Evolutionary conservation across 2,113 vertebrate species (phyloP).

Genomic region (Oxyruncus cristatus): DNA sequence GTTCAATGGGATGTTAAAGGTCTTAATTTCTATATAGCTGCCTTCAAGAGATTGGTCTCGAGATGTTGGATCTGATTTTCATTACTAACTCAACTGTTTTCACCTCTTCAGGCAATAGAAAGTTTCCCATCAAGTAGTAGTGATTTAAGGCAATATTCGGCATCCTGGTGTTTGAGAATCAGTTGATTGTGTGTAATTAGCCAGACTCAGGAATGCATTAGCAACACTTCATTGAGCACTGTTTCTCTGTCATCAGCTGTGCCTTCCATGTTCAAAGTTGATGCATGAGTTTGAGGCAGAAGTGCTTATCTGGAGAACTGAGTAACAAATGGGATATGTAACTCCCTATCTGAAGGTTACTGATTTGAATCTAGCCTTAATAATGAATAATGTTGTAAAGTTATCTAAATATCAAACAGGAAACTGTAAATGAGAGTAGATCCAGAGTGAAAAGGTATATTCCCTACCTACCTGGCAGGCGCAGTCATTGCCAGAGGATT

Average conservation of each 20-base stretch:
- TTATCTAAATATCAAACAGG: background rate
- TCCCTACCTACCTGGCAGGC: background rate
- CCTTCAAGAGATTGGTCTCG: background rate
- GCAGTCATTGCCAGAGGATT: background rate
- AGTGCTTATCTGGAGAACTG: background rate
- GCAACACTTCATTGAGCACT: background rate
- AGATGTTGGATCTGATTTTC: constrained; percentile 18
- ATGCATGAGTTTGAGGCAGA: constrained; percentile 8
- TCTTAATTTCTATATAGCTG: background rate
- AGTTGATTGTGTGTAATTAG: constrained; percentile 51
- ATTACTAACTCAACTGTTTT: background rate
- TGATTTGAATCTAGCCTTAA: constrained; percentile 13
- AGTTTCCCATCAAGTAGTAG: constrained; percentile 8
- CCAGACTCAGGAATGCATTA: constrained; percentile 9
- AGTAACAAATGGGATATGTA: constrained; percentile 14
- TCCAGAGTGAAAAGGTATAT: background rate
- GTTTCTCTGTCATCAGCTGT: background rate
- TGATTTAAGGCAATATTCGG: constrained; percentile 33
- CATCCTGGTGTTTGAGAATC: constrained; percentile 32
- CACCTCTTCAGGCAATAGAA: constrained; percentile 12
- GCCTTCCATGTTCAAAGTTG: background rate
- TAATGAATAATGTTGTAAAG: background rate
- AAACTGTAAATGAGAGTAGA: background rate
- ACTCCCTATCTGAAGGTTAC: background rate
- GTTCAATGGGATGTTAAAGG: background rate